A percentile compares a stretch with the other conserved stretches of the same genome.
phyloP scores from a whole-genome alignment of 2,113 vertebrate genomes.

The Sakesphorus luctuosus region DNA sequence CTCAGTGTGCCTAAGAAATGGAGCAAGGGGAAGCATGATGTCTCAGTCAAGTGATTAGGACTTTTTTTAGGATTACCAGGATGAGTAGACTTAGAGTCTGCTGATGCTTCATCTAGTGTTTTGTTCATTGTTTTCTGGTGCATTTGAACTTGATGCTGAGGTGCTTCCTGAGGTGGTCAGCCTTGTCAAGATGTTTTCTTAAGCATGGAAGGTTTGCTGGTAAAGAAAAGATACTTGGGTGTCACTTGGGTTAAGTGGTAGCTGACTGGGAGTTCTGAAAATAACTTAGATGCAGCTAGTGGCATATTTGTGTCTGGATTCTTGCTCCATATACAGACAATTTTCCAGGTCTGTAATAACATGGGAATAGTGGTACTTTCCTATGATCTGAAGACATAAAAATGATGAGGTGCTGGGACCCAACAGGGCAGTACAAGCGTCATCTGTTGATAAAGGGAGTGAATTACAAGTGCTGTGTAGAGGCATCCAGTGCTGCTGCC shows the following conservation, averaged over 20 bases:
- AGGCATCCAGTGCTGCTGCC: background rate
- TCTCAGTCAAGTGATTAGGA: background rate
- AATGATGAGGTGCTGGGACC: background rate
- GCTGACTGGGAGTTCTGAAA: background rate
- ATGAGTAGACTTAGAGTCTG: background rate
- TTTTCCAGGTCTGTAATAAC: background rate
- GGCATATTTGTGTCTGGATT: background rate
- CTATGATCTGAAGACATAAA: background rate
- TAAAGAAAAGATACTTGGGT: background rate
- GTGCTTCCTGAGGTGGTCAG: background rate
- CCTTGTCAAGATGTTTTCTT: background rate
- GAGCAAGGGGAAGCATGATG: slow-evolving; percentile 14
- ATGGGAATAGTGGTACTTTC: background rate
- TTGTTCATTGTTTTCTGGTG: background rate
- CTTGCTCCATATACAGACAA: background rate
- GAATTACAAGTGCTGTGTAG: background rate
- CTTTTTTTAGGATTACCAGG: background rate
- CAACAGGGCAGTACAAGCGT: background rate
- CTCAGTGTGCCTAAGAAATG: background rate
- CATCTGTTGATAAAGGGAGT: background rate
- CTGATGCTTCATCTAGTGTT: background rate
- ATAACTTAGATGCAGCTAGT: background rate
- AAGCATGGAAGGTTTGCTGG: background rate
- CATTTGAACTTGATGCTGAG: background rate
- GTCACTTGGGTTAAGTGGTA: background rate